phyloP scores from a whole-genome alignment of 2,797 vertebrate genomes.

The Scleropages formosus region DNA sequence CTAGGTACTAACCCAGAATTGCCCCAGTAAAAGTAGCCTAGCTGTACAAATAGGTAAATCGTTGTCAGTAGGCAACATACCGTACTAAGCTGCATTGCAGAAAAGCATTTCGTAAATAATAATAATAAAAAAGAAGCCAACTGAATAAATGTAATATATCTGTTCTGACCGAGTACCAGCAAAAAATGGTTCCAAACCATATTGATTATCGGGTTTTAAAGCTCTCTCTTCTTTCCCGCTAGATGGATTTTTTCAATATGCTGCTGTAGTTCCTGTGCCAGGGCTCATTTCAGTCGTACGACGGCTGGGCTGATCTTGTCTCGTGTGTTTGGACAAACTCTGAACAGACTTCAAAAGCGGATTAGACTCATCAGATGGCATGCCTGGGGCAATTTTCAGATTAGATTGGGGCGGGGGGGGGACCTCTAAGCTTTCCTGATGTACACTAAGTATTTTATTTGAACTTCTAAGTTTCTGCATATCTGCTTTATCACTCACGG shows the following conservation, averaged over 20 bases:
- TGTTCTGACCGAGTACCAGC: no score
- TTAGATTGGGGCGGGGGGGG: slow-evolving; percentile 39
- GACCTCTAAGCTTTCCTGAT: slow-evolving; percentile 40
- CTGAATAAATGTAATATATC: no score
- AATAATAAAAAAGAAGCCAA: no score
- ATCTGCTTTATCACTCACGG: slow-evolving; percentile 42
- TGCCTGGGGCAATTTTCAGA: slow-evolving; percentile 48
- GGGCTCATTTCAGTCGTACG: slow-evolving; percentile 30
- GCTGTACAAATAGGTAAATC: no score
- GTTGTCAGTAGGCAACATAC: no score
- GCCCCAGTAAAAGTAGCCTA: no score
- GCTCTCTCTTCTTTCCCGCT: no score
- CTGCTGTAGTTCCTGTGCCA: slow-evolving; percentile 6
- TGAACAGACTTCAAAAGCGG: slow-evolving; percentile 39
- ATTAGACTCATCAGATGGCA: slow-evolving; percentile 45
- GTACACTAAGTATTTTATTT: slow-evolving; percentile 43
- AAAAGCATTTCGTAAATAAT: no score
- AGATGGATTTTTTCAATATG: background rate
- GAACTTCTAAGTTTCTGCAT: slow-evolving; percentile 39
- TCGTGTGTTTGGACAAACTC: slow-evolving; percentile 48
- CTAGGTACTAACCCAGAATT: no score
- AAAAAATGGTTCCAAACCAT: no score
- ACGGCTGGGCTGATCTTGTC: slow-evolving; percentile 30
- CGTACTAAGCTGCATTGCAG: no score
- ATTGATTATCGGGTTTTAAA: no score